Conservation (phyloP, 1,140 invertebrate genomes). For the Leptinotarsa undecemlineata region DNA sequence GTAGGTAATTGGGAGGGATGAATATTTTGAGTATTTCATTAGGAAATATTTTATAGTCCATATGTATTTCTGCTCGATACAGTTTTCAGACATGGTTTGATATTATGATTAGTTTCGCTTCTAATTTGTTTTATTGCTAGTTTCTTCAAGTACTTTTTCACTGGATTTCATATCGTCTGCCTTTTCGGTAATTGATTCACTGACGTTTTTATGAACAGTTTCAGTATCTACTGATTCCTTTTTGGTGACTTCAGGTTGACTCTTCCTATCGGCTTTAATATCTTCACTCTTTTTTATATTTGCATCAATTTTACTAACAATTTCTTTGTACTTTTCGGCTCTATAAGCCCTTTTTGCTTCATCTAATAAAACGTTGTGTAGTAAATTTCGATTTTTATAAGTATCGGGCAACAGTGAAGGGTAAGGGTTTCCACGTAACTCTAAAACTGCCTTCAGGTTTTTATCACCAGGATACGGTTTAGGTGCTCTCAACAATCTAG, state of each 20-base stretch:
- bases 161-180: too few species aligned
- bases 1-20: too few species aligned
- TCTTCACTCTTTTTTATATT: constrained; percentile 12
- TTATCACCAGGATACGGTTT: constrained; percentile 61
- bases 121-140: too few species aligned
- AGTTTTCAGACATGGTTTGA: too few species aligned
- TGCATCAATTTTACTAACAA: constrained; percentile 51
- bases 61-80: too few species aligned
- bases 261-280: not conserved
- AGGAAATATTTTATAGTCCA: too few species aligned
- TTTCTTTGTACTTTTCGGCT: constrained; percentile 51
- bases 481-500: constrained; percentile 73
- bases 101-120: too few species aligned
- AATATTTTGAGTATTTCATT: too few species aligned
- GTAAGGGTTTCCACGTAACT: constrained; percentile 77
- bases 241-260: not conserved
- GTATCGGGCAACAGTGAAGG: constrained; percentile 63
- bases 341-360: constrained; percentile 72
- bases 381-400: constrained; percentile 63
- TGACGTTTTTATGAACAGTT: not conserved
- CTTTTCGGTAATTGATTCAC: too few species aligned
- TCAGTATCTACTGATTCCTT: not conserved
- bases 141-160: too few species aligned
- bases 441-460: constrained; percentile 68
- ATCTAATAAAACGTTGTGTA: constrained; percentile 73